Evolutionary conservation across 2,113 vertebrate genomes (phyloP).

Genomic region (Oryzias woworae): DNA sequence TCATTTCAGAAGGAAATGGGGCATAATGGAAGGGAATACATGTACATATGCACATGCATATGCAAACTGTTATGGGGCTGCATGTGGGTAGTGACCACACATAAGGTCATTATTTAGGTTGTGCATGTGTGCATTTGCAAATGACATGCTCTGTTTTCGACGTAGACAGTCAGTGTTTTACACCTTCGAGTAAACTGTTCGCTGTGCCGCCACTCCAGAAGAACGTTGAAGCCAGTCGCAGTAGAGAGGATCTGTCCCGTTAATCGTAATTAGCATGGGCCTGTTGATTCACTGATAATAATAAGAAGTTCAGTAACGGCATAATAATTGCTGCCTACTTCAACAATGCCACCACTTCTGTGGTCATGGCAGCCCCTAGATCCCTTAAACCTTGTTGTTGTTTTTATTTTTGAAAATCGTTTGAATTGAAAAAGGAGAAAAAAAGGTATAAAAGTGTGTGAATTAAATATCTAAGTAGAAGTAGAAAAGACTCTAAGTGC

Average conservation of each 20-base stretch:
- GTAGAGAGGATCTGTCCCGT: conserved; percentile 76
- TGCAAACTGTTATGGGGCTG: conserved; percentile 1
- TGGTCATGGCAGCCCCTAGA: conserved; percentile 47
- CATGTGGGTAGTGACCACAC: conserved; percentile 49
- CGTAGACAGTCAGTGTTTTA: conserved; percentile 53
- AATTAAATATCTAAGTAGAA: conserved; percentile 42
- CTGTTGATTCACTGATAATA: conserved; percentile 83
- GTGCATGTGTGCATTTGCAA: conserved; percentile 25
- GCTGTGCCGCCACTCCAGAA: conserved; percentile 62
- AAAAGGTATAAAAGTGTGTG: conserved; percentile 28
- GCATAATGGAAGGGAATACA: too few relatives aligned
- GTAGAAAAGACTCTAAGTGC: conserved; percentile 33
- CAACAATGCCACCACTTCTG: conserved; percentile 54
- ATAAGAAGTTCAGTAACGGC: conserved; percentile 80
- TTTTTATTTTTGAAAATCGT: conserved; percentile 56
- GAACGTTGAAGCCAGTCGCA: conserved; percentile 68
- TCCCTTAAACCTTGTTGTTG: neutral
- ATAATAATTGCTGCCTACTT: conserved; percentile 77
- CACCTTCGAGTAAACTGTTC: conserved; percentile 75
- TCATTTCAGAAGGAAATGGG: too few relatives aligned
- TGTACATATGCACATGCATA: too few relatives aligned
- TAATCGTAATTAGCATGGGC: conserved; percentile 79
- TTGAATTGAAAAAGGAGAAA: conserved; percentile 49
- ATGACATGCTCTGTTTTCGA: conserved; percentile 55
- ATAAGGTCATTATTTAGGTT: conserved; percentile 22